Percentiles rank a stretch among this genome's conserved stretches.
These are phyloP conservation scores for Melieria picta DNA, from an alignment of 2,888 invertebrate genomes.

Conservation along the genomic window DNA sequence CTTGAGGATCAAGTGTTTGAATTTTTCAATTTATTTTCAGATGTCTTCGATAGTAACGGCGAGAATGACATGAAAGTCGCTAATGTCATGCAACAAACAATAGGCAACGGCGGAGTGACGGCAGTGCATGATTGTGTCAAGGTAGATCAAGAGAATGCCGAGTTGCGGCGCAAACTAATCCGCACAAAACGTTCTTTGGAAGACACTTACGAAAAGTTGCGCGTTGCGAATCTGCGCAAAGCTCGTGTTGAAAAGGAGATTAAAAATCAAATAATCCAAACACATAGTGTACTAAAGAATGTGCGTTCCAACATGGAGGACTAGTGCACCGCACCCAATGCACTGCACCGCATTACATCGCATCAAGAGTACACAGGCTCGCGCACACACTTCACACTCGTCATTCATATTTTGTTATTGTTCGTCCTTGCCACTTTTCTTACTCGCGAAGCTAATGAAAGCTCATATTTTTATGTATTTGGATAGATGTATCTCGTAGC, in stretches of 20 bases:
- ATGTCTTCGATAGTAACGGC: slow-evolving; percentile 20
- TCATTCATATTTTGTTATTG: too few species aligned
- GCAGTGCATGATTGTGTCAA: slow-evolving; percentile 65
- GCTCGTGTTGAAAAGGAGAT: slow-evolving; percentile 85
- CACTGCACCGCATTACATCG: slow-evolving; percentile 30
- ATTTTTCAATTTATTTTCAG: neutral
- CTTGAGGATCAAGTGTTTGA: too few species aligned
- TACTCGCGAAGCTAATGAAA: too few species aligned
- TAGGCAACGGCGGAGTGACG: neutral
- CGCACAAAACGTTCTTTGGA: slow-evolving; percentile 80
- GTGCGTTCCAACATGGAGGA: slow-evolving; percentile 79
- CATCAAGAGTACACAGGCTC: too few species aligned
- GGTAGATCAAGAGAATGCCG: slow-evolving; percentile 75
- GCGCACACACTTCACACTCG: too few species aligned
- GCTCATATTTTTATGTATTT: too few species aligned
- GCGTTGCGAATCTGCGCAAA: slow-evolving; percentile 81
- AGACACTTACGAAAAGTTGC: slow-evolving; percentile 79
- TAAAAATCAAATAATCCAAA: slow-evolving; percentile 82
- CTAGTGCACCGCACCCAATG: slow-evolving; percentile 58
- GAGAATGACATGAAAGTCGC: slow-evolving; percentile 23
- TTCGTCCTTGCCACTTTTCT: too few species aligned
- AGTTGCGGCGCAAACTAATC: slow-evolving; percentile 75
- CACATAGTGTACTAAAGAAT: slow-evolving; percentile 79
- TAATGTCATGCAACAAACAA: neutral
- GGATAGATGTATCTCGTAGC: too few species aligned